These are phyloP conservation scores for Dolichotis patagonum DNA, from an alignment of 2,113 vertebrate species.

Conservation along the genomic window DNA sequence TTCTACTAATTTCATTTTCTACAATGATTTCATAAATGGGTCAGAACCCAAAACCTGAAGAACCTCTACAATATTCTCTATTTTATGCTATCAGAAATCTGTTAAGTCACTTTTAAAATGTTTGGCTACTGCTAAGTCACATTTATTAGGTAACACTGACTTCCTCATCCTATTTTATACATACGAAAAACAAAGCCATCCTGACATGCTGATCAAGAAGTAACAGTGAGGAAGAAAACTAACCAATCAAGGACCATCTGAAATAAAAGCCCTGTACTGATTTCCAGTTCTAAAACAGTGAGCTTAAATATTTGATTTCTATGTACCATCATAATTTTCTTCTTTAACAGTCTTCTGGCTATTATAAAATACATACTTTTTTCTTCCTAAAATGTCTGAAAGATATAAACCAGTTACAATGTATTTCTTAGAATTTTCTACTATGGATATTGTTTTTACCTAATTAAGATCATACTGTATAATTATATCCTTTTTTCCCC, in stretches of 20 bases:
- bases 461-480: not conserved
- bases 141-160: not conserved
- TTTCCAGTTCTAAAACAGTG: not conserved
- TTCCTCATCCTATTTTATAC: not conserved
- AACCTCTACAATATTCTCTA: not conserved
- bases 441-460: not conserved
- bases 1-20: not conserved
- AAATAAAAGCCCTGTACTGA: not conserved
- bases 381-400: not conserved
- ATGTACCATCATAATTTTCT: not conserved
- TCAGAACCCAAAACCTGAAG: not conserved
- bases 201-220: not conserved
- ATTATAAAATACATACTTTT: conserved; percentile 6
- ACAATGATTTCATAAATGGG: not conserved
- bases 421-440: not conserved
- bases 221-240: not conserved
- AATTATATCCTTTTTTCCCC: not conserved
- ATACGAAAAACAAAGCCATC: not conserved
- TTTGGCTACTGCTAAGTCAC: not conserved
- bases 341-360: not conserved
- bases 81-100: not conserved
- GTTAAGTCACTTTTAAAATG: not conserved
- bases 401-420: conserved; percentile 15
- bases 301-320: not conserved
- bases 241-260: accelerated